Evolutionary conservation across 2,113 vertebrate species (phyloP).

Genomic region (Oncorhynchus masou): DNA sequence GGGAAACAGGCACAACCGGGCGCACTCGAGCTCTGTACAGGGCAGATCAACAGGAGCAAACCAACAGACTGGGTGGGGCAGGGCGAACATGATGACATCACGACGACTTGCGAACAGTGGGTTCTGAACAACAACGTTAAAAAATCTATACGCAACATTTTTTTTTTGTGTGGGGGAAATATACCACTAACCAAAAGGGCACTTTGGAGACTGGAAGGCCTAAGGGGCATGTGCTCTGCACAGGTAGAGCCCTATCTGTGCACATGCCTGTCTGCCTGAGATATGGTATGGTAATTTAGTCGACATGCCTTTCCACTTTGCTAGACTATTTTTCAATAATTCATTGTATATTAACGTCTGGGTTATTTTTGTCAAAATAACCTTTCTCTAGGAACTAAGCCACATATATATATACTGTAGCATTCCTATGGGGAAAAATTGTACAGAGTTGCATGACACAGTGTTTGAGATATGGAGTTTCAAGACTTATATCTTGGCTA

Average conservation of each 20-base stretch:
- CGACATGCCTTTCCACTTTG: conserved; percentile 29
- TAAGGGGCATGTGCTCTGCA: no score
- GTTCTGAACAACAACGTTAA: no score
- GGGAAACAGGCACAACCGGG: not conserved
- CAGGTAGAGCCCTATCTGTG: no score
- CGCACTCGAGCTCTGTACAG: no score
- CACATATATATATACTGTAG: not conserved
- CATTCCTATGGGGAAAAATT: not conserved
- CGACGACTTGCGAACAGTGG: no score
- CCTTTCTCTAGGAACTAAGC: not conserved
- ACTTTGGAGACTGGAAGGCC: no score
- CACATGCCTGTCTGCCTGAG: no score
- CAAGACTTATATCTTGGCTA: not conserved
- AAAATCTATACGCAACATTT: not conserved
- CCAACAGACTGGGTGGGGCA: no score
- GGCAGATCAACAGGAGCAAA: not conserved
- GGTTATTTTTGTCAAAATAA: conserved; percentile 35
- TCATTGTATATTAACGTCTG: conserved; percentile 28
- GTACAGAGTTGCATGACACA: not conserved
- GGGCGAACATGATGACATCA: no score
- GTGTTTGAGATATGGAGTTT: not conserved
- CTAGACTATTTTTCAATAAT: conserved; percentile 34
- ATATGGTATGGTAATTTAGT: not conserved
- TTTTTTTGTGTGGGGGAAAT: no score
- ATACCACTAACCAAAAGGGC: no score